Percentiles rank a stretch among this genome's conserved stretches.
Evolutionary conservation across 2,888 invertebrate species (phyloP).

Genomic region (Gandaritis pyraliata): DNA sequence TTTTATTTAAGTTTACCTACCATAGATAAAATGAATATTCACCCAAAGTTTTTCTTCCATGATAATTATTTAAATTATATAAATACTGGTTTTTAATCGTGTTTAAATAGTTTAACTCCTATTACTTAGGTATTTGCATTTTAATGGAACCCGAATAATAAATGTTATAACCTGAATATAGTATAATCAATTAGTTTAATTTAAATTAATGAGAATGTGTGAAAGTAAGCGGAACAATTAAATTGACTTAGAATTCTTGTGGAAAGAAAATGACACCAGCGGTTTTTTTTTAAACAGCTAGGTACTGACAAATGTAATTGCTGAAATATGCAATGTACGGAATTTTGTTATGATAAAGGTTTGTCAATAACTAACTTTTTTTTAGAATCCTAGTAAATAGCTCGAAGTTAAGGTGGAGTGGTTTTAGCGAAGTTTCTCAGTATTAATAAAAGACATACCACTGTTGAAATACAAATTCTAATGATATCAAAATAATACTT

Average conservation of each 20-base stretch:
- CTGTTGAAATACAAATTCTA: too few species aligned
- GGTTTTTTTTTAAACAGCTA: too few species aligned
- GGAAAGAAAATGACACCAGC: slow-evolving; percentile 14
- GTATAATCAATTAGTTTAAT: slow-evolving; percentile 12
- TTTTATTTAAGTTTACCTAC: neutral
- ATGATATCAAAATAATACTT: too few species aligned
- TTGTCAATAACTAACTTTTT: too few species aligned
- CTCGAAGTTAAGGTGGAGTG: too few species aligned
- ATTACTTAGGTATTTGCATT: slow-evolving; percentile 28
- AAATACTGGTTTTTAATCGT: slow-evolving; percentile 32
- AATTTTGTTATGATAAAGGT: too few species aligned
- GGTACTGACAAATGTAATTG: too few species aligned
- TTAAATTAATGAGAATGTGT: slow-evolving; percentile 10
- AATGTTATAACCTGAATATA: slow-evolving; percentile 12
- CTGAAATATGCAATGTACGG: too few species aligned
- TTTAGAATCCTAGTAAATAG: too few species aligned
- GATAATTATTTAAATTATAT: slow-evolving; percentile 16
- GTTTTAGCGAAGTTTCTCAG: too few species aligned
- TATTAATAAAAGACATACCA: too few species aligned
- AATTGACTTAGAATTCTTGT: slow-evolving; percentile 21
- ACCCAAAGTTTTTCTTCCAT: neutral
- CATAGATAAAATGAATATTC: neutral
- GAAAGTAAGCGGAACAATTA: slow-evolving; percentile 26
- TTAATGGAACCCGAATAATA: slow-evolving; percentile 29
- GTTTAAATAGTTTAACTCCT: slow-evolving; percentile 19